Evolutionary conservation across 2,888 invertebrate genomes (phyloP), one percentile per base, ranked within the genome.

Genomic region (Meta bourneti): DNA sequence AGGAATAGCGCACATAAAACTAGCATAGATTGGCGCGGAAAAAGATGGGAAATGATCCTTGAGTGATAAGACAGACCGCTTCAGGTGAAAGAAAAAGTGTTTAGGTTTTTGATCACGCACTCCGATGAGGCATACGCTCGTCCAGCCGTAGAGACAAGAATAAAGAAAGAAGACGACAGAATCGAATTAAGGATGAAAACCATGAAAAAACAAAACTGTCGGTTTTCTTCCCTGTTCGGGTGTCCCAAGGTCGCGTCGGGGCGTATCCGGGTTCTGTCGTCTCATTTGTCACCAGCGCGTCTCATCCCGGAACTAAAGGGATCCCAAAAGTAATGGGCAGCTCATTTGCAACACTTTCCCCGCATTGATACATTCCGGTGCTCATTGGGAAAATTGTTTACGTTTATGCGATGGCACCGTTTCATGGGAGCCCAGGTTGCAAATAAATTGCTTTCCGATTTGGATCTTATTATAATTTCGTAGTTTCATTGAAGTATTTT

Each of bases 161-260:
- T 77, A 86, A 86, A 70, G 51, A 86, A 85, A 49, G 61, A 82
- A 82, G 49, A 9, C 70, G 19, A 13, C 70, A 11, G 34, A 34
- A 34, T 34, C 34, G 34, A 34, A 34, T 34, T 34, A 34, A 34
- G 34, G 34, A 34, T 34, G 34, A 2, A 34, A n/a, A n/a, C n/a
- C n/a, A n/a, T n/a, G n/a, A n/a, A 82, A 82, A 82, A 81, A 34
- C 34, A 61, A 74, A 20, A 61, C 72, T 19, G n/a, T n/a, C n/a
- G n/a, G n/a, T 52, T 81, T 52, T 87, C 87, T 72, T 48, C 71
- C 72, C 80, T 54, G n/a, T 86, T 69, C 52, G 69, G 13, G 49
- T 90, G 79, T 84, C 49, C 70, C 74, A 84, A 90, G 90, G 90
- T 79, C 79, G 51, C n/a, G n/a, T 70, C 74, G 49, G 81, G 81